Evolutionary conservation across 2,888 invertebrate species (phyloP).

Genomic region (Noctua pronuba): DNA sequence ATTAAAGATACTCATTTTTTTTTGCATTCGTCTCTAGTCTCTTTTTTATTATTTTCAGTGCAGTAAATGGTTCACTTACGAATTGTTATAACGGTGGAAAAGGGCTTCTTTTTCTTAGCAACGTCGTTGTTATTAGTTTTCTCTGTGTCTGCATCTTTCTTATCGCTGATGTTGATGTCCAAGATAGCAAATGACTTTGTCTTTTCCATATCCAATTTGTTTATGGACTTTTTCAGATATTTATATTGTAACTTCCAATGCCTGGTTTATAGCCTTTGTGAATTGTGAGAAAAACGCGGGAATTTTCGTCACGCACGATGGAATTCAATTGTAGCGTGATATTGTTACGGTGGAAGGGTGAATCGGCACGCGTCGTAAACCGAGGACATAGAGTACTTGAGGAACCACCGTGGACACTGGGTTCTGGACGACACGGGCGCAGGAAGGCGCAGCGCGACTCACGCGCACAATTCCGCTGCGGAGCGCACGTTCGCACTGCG

Average conservation of each 20-base stretch:
- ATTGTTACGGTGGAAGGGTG: constrained; percentile 32
- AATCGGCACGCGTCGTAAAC: constrained; percentile 18
- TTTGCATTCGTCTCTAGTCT: neutral
- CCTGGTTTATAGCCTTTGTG: neutral
- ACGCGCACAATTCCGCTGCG: constrained; percentile 66
- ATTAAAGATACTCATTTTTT: neutral
- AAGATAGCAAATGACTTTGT: constrained; percentile 83
- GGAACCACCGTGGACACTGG: constrained; percentile 11
- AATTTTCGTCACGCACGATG: constrained; percentile 44
- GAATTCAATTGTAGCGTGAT: constrained; percentile 25
- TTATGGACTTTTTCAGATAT: constrained; percentile 8
- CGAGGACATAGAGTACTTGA: constrained; percentile 40
- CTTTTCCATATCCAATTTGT: constrained; percentile 76
- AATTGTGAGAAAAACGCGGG: constrained; percentile 45
- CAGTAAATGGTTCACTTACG: constrained; percentile 78
- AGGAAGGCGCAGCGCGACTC: constrained; percentile 60
- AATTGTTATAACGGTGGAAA: constrained; percentile 82
- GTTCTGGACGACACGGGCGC: constrained; percentile 26
- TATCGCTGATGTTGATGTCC: constrained; percentile 81
- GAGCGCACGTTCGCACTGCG: constrained; percentile 78
- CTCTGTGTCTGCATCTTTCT: constrained; percentile 68
- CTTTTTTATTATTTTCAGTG: neutral
- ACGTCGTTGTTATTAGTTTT: constrained; percentile 69
- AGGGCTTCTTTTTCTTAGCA: constrained; percentile 73
- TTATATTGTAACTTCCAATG: constrained; percentile 1